Conservation (phyloP, 2,113 vertebrate genomes). For the Arothron firmamentum region DNA sequence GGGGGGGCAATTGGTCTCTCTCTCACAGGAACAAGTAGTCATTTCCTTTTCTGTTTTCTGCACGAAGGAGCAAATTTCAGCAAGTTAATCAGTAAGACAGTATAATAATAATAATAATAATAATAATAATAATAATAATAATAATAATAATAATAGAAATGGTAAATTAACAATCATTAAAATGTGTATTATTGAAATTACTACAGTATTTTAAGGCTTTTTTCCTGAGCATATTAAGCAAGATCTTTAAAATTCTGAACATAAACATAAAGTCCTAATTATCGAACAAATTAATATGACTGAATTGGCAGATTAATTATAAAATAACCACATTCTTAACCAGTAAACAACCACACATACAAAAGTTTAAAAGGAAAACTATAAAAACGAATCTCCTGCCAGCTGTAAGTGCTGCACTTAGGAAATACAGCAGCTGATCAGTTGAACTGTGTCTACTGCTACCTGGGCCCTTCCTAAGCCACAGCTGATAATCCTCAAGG, state of each 20-base stretch:
- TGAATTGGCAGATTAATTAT: too few relatives aligned
- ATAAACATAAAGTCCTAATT: not conserved
- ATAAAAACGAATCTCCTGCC: not conserved
- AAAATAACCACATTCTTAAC: too few relatives aligned
- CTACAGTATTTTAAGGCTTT: too few relatives aligned
- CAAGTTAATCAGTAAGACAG: too few relatives aligned
- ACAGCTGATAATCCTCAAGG: conserved; percentile 60
- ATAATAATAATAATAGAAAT: too few relatives aligned
- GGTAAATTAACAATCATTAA: too few relatives aligned
- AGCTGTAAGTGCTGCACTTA: conserved; percentile 9
- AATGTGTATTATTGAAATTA: too few relatives aligned
- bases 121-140: too few relatives aligned
- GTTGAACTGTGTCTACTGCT: conserved; percentile 51
- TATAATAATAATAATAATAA: too few relatives aligned
- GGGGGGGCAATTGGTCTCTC: conserved; percentile 15
- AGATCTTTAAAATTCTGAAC: not conserved
- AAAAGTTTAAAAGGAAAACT: too few relatives aligned
- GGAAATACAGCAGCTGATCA: conserved; percentile 36
- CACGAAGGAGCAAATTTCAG: accelerated
- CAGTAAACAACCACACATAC: too few relatives aligned
- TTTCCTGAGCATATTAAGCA: too few relatives aligned
- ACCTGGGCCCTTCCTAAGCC: conserved; percentile 69
- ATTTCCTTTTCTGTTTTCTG: not conserved
- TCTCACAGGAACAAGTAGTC: not conserved
- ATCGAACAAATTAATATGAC: not conserved